These are phyloP conservation scores for Nymphalis io DNA, from an alignment of 1,140 invertebrate genomes.

Conservation along the genomic window DNA sequence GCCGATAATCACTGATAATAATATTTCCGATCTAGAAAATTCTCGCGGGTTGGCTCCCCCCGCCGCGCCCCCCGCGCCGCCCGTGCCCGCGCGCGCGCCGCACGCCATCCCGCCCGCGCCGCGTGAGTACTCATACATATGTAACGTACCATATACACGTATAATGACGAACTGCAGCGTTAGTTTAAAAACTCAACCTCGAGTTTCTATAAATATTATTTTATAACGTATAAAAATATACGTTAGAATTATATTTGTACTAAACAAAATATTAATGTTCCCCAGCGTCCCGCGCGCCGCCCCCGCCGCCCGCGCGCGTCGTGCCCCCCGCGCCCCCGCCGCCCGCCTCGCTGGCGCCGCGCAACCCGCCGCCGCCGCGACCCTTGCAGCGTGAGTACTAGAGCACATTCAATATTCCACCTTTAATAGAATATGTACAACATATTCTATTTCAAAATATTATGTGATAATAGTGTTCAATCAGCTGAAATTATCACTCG, in stretches of 20 bases:
- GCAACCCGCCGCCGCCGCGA: slow-evolving; percentile 55
- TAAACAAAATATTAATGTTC: too few relatives aligned
- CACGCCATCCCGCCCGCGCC: slow-evolving; percentile 56
- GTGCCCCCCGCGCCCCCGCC: slow-evolving; percentile 80
- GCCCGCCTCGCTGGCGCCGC: slow-evolving; percentile 43
- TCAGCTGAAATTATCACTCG: too few relatives aligned
- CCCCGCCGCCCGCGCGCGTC: slow-evolving; percentile 78
- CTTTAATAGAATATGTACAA: too few relatives aligned
- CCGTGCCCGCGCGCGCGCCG: slow-evolving; percentile 54
- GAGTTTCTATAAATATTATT: slow-evolving; percentile 6
- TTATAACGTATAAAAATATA: too few relatives aligned
- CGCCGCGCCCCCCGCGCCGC: slow-evolving; percentile 45
- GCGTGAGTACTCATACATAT: slow-evolving; percentile 47
- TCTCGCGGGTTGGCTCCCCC: slow-evolving; percentile 33
- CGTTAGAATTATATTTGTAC: not conserved
- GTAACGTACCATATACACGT: not conserved
- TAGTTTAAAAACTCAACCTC: too few relatives aligned
- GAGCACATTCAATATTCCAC: too few relatives aligned
- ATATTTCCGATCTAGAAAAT: not conserved
- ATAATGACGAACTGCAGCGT: too few relatives aligned
- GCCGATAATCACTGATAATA: not conserved
- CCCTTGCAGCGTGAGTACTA: slow-evolving; percentile 54
- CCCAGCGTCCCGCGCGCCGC: slow-evolving; percentile 64
- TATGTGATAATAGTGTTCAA: too few relatives aligned
- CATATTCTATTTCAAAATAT: too few relatives aligned